Base-by-base conservation (phyloP, 2,888 invertebrate species). In the Megamerina dolium region DNA sequence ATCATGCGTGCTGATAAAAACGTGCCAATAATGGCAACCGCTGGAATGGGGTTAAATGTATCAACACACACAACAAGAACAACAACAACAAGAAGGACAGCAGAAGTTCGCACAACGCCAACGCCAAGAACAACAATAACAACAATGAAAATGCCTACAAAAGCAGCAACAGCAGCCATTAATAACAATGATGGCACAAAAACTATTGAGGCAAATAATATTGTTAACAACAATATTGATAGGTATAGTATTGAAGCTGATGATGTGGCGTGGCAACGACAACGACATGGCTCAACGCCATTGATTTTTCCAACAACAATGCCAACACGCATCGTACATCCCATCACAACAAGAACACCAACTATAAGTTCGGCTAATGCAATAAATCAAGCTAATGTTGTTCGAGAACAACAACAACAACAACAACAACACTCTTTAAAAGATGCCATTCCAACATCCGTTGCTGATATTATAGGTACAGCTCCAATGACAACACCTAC, bases 261-360 rank as follows among this genome's bases (percentile, higher is more conserved):
- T 5, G n/a, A 23, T 9, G 27, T 18, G 9, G 21, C 27, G 29
- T 43, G 35, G 34, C 35, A 44, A 38, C 10, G 33, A 27, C 45
- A 40, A 29, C 41, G 33, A 18, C 32, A 17, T 13, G 16, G 44
- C 47, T 45, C 54, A 50, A 31, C 54, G 16, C 33, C 34, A 13
- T 35, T 41, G 35, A 27, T 35, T 34, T 41, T 41, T 51, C 51
- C 18, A 17, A 38, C 41, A 29, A 20, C n/a, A n/a, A n/a, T n/a
- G n/a, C n/a, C n/a, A n/a, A n/a, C n/a, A n/a, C n/a, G n/a, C n/a
- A n/a, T n/a, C n/a, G n/a, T n/a, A n/a, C n/a, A n/a, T n/a, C n/a
- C n/a, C n/a, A n/a, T n/a, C n/a, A n/a, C n/a, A n/a, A n/a, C n/a
- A n/a, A n/a, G n/a, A n/a, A n/a, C n/a, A n/a, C n/a, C n/a, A n/a